phyloP scores from a whole-genome alignment of 2,888 invertebrate genomes.

The Limnephilus lunatus region DNA sequence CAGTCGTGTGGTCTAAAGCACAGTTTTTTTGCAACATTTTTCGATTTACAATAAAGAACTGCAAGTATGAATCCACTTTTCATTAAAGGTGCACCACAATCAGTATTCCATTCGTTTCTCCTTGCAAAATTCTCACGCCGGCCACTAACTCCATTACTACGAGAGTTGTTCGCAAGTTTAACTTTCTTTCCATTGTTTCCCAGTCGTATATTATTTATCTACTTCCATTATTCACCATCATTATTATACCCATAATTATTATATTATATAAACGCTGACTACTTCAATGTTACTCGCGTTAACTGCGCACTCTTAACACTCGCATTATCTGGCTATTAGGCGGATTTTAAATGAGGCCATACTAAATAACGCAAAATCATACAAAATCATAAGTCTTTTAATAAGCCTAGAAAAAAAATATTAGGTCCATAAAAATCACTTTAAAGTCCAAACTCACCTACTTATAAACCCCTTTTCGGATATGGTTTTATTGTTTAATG shows the following conservation, averaged over 20 bases:
- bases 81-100: neutral
- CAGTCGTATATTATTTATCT: neutral
- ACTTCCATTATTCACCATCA: neutral
- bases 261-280: neutral
- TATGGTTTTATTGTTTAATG: too few relatives aligned
- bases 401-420: too few relatives aligned
- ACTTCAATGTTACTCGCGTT: neutral
- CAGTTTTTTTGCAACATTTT: too few relatives aligned
- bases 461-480: too few relatives aligned
- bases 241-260: neutral
- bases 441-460: too few relatives aligned
- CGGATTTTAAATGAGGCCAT: too few relatives aligned
- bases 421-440: too few relatives aligned
- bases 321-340: neutral
- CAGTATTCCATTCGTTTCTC: neutral
- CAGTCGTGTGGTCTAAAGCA: too few relatives aligned
- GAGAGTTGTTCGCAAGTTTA: neutral
- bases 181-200: neutral
- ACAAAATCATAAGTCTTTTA: too few relatives aligned
- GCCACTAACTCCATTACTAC: neutral
- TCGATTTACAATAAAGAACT: too few relatives aligned
- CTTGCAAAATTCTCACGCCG: neutral
- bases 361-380: too few relatives aligned
- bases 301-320: neutral
- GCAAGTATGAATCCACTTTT: neutral